These are phyloP conservation scores for Elysia crispata DNA, from an alignment of 2,888 invertebrate species.

Conservation along the genomic window DNA sequence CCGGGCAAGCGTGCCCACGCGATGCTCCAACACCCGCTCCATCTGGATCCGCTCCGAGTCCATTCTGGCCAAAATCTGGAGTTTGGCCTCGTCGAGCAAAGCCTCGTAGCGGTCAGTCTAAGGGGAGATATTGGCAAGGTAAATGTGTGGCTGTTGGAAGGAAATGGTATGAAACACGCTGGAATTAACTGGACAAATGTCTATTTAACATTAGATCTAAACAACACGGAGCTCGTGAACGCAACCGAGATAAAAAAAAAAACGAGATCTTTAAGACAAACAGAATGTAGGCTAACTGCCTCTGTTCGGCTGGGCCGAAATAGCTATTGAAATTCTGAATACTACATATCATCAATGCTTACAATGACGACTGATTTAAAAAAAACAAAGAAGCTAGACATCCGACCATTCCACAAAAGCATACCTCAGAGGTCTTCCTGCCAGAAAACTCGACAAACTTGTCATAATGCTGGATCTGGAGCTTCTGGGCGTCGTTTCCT, in stretches of 20 bases:
- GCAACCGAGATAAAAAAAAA: too few relatives aligned
- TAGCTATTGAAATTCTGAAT: too few relatives aligned
- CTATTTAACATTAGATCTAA: too few relatives aligned
- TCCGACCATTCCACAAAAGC: neutral
- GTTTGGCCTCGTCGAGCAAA: slow-evolving; percentile 53
- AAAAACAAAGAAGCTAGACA: neutral
- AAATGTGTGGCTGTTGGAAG: too few relatives aligned
- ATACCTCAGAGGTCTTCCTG: slow-evolving; percentile 32
- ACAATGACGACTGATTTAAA: too few relatives aligned
- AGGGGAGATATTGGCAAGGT: neutral
- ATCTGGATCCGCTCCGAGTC: slow-evolving; percentile 55
- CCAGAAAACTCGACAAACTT: slow-evolving; percentile 40
- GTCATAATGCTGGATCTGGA: slow-evolving; percentile 49
- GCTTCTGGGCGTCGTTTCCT: slow-evolving; percentile 16
- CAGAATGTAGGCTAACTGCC: too few relatives aligned
- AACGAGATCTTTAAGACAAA: too few relatives aligned
- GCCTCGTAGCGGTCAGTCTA: slow-evolving; percentile 50
- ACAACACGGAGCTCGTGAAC: too few relatives aligned
- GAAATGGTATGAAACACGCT: too few relatives aligned
- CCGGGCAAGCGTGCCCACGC: slow-evolving; percentile 32
- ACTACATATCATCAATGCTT: too few relatives aligned
- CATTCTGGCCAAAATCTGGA: slow-evolving; percentile 54
- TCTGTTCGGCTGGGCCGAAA: too few relatives aligned
- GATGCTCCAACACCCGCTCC: slow-evolving; percentile 51
- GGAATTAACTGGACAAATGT: too few relatives aligned